Evolutionary conservation across 2,797 vertebrate genomes (phyloP).

Genomic region (Aphelocoma californica): DNA sequence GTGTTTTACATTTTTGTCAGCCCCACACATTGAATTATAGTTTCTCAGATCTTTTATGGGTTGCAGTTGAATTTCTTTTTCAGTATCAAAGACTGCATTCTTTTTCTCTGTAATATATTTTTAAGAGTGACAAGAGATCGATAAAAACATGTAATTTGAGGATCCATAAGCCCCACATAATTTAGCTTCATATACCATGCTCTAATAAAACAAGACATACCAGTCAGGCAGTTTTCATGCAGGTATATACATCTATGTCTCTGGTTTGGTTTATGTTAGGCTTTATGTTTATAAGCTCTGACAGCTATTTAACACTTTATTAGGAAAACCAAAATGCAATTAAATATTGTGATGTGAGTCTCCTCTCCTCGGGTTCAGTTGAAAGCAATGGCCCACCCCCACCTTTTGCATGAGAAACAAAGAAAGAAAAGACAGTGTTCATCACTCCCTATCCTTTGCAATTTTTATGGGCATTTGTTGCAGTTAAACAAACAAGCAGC

Average conservation of each 20-base stretch:
- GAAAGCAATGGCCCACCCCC: neutral
- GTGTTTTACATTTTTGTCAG: neutral
- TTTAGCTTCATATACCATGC: conserved; percentile 5
- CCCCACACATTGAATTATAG: neutral
- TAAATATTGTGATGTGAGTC: neutral
- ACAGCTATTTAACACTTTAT: neutral
- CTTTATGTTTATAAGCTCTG: neutral
- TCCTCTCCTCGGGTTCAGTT: neutral
- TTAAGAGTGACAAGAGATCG: conserved; percentile 32
- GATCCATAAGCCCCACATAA: conserved; percentile 27
- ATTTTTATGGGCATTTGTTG: neutral
- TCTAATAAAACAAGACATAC: conserved; percentile 35
- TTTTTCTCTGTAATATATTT: neutral
- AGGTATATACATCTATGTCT: neutral
- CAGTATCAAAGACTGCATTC: conserved; percentile 1
- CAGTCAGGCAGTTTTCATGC: neutral
- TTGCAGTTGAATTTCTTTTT: conserved; percentile 30
- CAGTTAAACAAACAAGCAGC: neutral
- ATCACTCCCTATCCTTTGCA: neutral
- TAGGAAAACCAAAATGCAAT: neutral
- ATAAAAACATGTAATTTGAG: conserved; percentile 58
- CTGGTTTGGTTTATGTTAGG: neutral
- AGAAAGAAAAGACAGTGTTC: neutral
- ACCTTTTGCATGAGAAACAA: neutral
- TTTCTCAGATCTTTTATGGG: neutral